A percentile compares a stretch with the other conserved stretches of the same genome.
Evolutionary conservation across 2,797 vertebrate genomes (phyloP).

Genomic region (Mastacembelus armatus): DNA sequence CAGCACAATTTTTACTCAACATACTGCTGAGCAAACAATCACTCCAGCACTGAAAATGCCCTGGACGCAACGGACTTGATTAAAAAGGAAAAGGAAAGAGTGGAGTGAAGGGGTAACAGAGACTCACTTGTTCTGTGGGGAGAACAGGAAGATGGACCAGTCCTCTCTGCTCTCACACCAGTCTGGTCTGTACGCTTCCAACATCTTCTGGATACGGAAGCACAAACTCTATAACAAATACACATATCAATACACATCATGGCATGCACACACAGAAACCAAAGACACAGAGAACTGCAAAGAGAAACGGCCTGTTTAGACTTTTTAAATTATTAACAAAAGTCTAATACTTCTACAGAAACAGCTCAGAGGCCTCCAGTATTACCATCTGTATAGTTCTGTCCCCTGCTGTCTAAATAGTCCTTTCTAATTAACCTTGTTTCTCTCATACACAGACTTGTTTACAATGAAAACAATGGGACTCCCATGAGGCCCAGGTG

Average conservation of each 20-base stretch:
- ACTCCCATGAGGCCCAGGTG: conserved; percentile 62
- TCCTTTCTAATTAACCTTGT: conserved; percentile 77
- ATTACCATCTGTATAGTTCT: conserved; percentile 67
- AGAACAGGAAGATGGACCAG: conserved; percentile 98
- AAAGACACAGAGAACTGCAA: conserved; percentile 1
- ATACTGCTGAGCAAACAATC: neutral
- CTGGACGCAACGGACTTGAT: neutral
- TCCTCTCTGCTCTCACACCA: conserved; percentile 95
- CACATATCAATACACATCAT: conserved; percentile 6
- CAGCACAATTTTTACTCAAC: neutral
- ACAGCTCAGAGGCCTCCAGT: conserved; percentile 61
- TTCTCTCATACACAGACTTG: conserved; percentile 66
- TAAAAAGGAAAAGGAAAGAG: neutral
- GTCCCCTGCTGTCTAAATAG: conserved; percentile 67
- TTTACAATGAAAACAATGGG: conserved; percentile 73
- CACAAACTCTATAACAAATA: conserved; percentile 88
- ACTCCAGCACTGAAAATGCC: neutral
- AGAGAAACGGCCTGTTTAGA: conserved; percentile 11
- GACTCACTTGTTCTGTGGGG: conserved; percentile 94
- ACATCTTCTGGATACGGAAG: conserved; percentile 97
- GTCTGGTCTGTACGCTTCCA: conserved; percentile 94
- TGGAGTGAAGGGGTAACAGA: fast-evolving
- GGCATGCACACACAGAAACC: conserved; percentile 16
- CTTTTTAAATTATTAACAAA: conserved; percentile 64
- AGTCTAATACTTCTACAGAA: conserved; percentile 61